These are phyloP conservation scores for Caenorhabditis panamensis DNA, from an alignment of 2,888 invertebrate genomes.

Conservation along the genomic window DNA sequence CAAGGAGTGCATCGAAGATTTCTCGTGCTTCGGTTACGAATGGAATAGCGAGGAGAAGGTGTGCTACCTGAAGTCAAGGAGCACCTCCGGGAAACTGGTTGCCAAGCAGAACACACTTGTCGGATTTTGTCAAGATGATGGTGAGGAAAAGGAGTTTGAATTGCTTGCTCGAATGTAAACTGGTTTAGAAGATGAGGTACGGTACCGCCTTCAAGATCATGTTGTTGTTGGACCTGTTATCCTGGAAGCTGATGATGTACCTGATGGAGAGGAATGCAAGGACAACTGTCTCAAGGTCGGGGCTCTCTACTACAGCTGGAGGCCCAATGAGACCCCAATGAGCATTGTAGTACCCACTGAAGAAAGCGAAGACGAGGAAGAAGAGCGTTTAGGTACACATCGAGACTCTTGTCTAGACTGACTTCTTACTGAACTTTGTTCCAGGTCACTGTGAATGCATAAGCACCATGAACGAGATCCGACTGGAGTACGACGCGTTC, in stretches of 20 bases:
- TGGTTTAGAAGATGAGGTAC: constrained; percentile 63
- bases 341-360: constrained; percentile 37
- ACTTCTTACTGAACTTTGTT: background rate
- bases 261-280: constrained; percentile 63
- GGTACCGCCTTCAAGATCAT: constrained; percentile 65
- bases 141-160: constrained; percentile 44
- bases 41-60: constrained; percentile 52
- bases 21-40: constrained; percentile 66
- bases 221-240: constrained; percentile 59
- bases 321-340: constrained; percentile 42
- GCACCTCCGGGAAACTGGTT: constrained; percentile 55
- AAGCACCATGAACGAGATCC: constrained; percentile 46
- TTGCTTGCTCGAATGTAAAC: constrained; percentile 56
- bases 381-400: constrained; percentile 26
- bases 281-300: constrained; percentile 38
- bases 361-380: constrained; percentile 36
- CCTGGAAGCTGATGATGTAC: constrained; percentile 47
- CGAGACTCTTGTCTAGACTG: too few species aligned
- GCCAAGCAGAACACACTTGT: constrained; percentile 58
- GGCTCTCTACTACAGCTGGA: constrained; percentile 53
- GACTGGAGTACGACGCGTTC: constrained; percentile 56
- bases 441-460: constrained; percentile 55
- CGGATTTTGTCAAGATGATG: constrained; percentile 67
- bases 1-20: constrained; percentile 63
- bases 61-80: constrained; percentile 64